Evolutionary conservation across 2,113 vertebrate species (phyloP).

Genomic region (Baryphthengus martii): DNA sequence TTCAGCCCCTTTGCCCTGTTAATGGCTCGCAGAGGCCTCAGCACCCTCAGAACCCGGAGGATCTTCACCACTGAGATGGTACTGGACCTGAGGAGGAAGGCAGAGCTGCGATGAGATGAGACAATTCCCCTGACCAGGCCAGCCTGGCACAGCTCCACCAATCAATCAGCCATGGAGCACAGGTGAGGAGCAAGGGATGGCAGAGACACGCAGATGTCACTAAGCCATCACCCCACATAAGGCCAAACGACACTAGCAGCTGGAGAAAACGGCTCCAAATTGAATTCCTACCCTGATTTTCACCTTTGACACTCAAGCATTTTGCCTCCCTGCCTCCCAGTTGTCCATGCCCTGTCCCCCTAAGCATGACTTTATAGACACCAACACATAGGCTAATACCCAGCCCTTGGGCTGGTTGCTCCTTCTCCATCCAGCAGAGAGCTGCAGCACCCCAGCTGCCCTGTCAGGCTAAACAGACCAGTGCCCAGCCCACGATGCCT

Average conservation of each 20-base stretch:
- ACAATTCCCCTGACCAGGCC: neutral
- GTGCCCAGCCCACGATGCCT: neutral
- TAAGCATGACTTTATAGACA: accelerated
- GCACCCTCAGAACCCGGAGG: slow-evolving; percentile 92
- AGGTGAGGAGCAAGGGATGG: neutral
- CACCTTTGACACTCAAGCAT: neutral
- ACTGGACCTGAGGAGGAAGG: slow-evolving; percentile 81
- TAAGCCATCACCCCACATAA: neutral
- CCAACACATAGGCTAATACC: neutral
- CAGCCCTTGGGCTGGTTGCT: neutral
- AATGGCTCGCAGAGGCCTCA: slow-evolving; percentile 94
- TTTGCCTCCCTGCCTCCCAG: neutral
- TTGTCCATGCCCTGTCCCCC: neutral
- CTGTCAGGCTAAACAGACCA: neutral
- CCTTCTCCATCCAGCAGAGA: neutral
- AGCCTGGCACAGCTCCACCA: neutral
- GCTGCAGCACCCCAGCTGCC: neutral
- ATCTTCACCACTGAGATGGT: slow-evolving; percentile 98
- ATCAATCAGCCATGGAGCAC: neutral
- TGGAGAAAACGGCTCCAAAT: neutral
- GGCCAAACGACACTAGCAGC: neutral
- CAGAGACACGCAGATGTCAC: accelerated
- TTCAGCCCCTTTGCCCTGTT: slow-evolving; percentile 96
- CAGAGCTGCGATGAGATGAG: neutral
- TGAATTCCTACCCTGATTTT: neutral